Base-by-base conservation (phyloP, 1,140 invertebrate species). In the Gryllus bimaculatus region DNA sequence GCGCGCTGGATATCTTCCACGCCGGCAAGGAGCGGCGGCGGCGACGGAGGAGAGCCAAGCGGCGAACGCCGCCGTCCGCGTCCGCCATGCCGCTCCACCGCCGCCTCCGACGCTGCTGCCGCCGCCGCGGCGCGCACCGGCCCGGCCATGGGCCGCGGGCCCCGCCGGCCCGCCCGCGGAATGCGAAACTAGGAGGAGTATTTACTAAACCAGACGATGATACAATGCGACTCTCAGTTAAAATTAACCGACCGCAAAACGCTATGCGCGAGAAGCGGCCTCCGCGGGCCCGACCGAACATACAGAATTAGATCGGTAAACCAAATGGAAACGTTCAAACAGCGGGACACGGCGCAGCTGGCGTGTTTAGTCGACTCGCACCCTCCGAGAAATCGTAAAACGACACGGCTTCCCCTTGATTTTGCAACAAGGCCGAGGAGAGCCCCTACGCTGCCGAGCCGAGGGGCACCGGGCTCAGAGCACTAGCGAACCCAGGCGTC, bases 191-290 rank as follows among this genome's bases (percentile, higher is more conserved):
- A 18, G 10, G 54, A 18, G 10, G 10, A 66, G 54, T 10, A 66
- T 66, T 66, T 66, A 66, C 54, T 18, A 18, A 66, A 66, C 54
- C 18, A 18, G 54, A 13, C 54, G 54, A 66, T 66, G 54, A 66
- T 66, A 66, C 54, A 18, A 66, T 18, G 54, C 54, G 18, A 66
- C 54, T 10, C 54, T 10, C 54, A 66, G 54, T 66, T 66, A 66
- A 66, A 66, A 66, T 66, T 66, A 66, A 66, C 54, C 54, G 54
- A 66, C 54, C 54, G 54, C 54, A 66, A 66, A 66, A 66, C 54
- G 54, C 54, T 66, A 66, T 18, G 54, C 54, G 54, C 10, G 54
- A 66, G 54, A 18, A 66, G 54, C 54, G 54, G 54, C 54, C 54
- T 18, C 18, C 18, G 10, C 10, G 10, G 10, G 18, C 54, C 10